Evolutionary conservation across 2,888 invertebrate genomes (phyloP), one percentile per base, ranked within the genome.

Genomic region (Latheticus oryzae): DNA sequence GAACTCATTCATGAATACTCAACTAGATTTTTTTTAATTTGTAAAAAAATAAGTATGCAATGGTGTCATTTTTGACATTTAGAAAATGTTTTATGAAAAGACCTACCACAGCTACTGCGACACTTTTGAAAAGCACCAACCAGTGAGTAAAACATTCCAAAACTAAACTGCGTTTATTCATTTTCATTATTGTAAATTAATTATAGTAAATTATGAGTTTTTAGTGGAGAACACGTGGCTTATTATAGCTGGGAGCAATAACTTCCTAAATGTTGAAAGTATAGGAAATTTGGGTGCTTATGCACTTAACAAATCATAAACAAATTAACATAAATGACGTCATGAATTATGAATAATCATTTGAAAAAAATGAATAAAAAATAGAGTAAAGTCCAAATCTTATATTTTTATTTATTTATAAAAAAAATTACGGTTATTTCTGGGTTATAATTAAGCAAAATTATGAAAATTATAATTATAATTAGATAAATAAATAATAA

Each of bases 101-200:
- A 33, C 8, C 33, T 13, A 21, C 4, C 5, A 5, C 21, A 21
- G 5, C 4, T 21, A 21, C 4, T 21, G n/a, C 21, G 21, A 21
- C 4, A 21, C 5, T 21, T 5, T 4, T 4, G 5, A 8, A 13
- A 16, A 5, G 15, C 15, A 33, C 33, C 12, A 9, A 32, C 12
- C 32, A 9, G 2, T 9, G 11, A 32, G 3, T 9, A 32, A 33
- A 33, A 33, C 33, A 33, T 33, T 33, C 12, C 15, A 8, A 33
- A 33, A 33, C 33, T 33, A 33, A 33, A 33, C 28, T 19, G 8
- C 33, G 33, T 33, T 33, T 15, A 33, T 33, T 13, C 8, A n/a
- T n/a, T 12, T 4, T 19, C 7, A 24, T 24, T 24, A 24, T 21
- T 5, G 21, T 21, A 21, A 21, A 21, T 21, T 4, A 21, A 5